Base-by-base conservation (phyloP, 1,140 invertebrate species). In the Papilio machaon region DNA sequence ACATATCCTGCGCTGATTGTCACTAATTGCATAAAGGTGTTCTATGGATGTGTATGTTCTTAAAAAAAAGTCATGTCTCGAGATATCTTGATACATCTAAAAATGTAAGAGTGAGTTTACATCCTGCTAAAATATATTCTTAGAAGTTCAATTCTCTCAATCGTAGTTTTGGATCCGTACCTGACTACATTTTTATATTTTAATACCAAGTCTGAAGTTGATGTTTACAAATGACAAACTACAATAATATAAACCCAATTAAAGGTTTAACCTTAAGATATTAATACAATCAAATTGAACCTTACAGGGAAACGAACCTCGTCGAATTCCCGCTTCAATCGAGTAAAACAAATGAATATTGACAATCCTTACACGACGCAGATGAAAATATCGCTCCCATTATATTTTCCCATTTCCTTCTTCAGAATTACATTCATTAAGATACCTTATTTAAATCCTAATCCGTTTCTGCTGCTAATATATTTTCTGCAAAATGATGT, bases 311-410 rank as follows among this genome's bases (percentile, higher is more conserved):
- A 10, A 64, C 60, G 23, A 30, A 43, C 38, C 23, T 43, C 38
- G 38, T 43, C 9, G 23, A 64, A 30, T 67, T 30, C 64, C 30
- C 30, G 64, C 64, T 70, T 70, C 64, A 70, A 70, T 70, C 64
- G 13, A 70, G n/a, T 70, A 30, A 70, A 38, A 70, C 64, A 35
- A 70, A 70, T 70, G 35, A 70, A 15, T 38, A 70, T 70, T 70
- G 64, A 70, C 64, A 30, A 35, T 60, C 58, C 9, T 60, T 35
- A 11, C 23, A 64, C 64, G 64, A 35, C 30, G 64, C 30, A 70
- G 64, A 70, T 70, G 64, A 70, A 70, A 70, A 70, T 70, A 70
- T 70, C 64, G 64, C 13, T 70, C 30, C 23, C 64, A 70, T 70
- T 70, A 38, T 70, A 70, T 35, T 70, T 70, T 70, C 30, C 30